These are phyloP conservation scores for Glaucomys volans DNA, from an alignment of 2,113 vertebrate genomes.

Conservation along the genomic window DNA sequence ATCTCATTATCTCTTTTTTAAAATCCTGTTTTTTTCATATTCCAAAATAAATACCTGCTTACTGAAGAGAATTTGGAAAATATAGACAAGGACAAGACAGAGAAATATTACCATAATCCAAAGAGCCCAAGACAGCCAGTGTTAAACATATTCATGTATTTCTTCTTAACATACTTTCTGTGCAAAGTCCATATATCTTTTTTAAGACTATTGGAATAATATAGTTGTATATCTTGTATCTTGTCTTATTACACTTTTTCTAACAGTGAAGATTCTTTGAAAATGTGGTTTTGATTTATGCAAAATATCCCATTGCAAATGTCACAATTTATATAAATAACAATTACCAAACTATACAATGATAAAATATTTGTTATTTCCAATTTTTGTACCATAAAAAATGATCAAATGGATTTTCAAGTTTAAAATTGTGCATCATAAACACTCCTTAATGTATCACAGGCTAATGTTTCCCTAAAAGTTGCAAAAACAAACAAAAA, in stretches of 20 bases:
- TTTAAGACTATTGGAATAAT: neutral
- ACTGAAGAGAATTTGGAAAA: neutral
- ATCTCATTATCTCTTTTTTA: neutral
- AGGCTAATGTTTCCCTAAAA: neutral
- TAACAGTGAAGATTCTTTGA: neutral
- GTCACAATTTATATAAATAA: neutral
- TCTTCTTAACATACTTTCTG: neutral
- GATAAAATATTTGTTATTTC: neutral
- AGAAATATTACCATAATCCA: neutral
- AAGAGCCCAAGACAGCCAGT: neutral
- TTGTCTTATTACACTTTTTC: neutral
- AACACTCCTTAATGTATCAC: neutral
- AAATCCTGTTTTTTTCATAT: neutral
- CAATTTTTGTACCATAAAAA: neutral
- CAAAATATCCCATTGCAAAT: neutral
- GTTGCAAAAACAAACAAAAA: neutral
- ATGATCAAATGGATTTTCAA: neutral
- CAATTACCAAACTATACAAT: neutral
- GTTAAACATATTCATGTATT: neutral
- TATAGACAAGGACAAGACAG: neutral
- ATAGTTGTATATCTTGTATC: neutral
- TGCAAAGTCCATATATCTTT: neutral
- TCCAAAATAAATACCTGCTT: neutral
- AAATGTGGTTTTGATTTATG: neutral
- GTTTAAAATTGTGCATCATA: neutral